phyloP scores from a whole-genome alignment of 2,797 vertebrate genomes.

The Premnoplex brunnescens region DNA sequence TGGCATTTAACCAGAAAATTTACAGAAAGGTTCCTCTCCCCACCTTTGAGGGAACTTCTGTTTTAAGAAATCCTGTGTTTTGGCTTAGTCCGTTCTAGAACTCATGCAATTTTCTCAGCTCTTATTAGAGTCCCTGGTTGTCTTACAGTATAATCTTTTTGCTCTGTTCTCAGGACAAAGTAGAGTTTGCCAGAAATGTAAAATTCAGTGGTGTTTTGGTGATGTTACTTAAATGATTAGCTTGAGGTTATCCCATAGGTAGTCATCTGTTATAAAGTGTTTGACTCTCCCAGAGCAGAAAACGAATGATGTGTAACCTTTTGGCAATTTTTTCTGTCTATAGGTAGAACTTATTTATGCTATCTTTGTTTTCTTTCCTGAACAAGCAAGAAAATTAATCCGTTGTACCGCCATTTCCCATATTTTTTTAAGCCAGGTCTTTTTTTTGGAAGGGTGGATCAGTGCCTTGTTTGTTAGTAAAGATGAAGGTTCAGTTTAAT shows the following conservation, averaged over 20 bases:
- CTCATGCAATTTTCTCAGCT: background rate
- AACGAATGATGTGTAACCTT: background rate
- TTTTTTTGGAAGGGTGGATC: accelerated
- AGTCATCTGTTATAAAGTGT: background rate
- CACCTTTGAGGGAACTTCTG: background rate
- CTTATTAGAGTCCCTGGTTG: background rate
- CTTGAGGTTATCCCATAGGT: background rate
- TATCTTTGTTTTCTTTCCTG: background rate
- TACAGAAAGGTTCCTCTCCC: background rate
- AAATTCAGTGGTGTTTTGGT: background rate
- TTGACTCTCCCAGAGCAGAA: background rate
- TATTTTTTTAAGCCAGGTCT: background rate
- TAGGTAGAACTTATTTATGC: background rate
- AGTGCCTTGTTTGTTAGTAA: background rate
- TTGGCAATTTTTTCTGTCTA: background rate
- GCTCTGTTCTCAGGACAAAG: background rate
- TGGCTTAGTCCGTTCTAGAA: background rate
- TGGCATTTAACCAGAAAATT: background rate
- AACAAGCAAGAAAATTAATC: background rate
- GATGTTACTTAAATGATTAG: background rate
- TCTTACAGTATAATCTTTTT: background rate
- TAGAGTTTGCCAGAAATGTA: background rate
- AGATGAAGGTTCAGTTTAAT: background rate
- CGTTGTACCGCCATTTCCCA: background rate
- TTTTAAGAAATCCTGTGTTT: background rate